Conservation (phyloP, 2,113 vertebrate genomes). For the Gyps fulvus region DNA sequence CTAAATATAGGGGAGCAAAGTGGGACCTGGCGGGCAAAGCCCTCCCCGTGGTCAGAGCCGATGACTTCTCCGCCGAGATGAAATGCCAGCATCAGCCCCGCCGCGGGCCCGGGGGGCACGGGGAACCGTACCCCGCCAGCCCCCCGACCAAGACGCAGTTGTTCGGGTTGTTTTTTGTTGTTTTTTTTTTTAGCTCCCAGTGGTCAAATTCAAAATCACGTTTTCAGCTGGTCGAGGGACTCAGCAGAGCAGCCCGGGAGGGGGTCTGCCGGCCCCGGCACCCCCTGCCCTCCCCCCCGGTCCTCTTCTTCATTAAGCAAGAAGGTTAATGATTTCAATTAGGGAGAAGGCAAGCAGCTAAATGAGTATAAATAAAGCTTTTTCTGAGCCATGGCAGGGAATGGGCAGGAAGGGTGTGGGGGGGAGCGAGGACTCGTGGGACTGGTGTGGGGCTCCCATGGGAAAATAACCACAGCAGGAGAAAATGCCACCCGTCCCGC, state of each 20-base stretch:
- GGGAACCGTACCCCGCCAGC: conserved; percentile 55
- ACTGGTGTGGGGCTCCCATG: background rate
- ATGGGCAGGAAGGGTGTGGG: background rate
- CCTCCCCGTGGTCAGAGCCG: conserved; percentile 77
- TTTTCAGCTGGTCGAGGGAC: background rate
- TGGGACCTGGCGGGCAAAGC: conserved; percentile 70
- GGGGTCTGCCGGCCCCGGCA: background rate
- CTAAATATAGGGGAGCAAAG: conserved; percentile 82
- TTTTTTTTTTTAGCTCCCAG: background rate
- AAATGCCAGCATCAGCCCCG: conserved; percentile 79
- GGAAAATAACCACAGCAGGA: background rate
- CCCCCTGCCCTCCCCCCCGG: background rate
- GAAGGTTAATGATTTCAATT: conserved; percentile 71
- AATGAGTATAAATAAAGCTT: conserved; percentile 61
- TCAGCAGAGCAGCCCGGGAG: background rate
- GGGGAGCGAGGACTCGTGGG: rapidly evolving
- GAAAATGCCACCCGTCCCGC: rapidly evolving
- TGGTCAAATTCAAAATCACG: conserved; percentile 14
- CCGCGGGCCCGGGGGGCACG: conserved; percentile 55
- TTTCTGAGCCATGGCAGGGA: background rate
- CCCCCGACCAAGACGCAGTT: background rate
- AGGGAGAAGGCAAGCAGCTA: conserved; percentile 49
- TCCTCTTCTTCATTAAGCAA: conserved; percentile 61
- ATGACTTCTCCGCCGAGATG: conserved; percentile 80
- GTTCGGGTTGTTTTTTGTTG: background rate